These are phyloP conservation scores for Phortica magna DNA, from an alignment of 2,888 invertebrate species.

Conservation along the genomic window DNA sequence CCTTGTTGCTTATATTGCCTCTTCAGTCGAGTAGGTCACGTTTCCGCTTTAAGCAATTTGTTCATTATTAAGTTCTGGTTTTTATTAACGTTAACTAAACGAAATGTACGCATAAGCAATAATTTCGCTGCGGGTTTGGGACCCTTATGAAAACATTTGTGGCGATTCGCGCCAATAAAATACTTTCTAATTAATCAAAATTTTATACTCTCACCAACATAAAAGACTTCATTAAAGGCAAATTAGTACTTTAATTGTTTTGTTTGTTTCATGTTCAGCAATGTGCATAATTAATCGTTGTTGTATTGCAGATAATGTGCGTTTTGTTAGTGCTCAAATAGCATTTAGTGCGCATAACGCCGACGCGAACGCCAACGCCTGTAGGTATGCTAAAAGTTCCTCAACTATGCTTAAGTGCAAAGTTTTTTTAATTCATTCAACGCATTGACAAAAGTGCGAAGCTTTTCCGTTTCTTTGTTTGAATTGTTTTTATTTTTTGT, in stretches of 20 bases:
- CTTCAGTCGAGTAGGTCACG: slow-evolving; percentile 23
- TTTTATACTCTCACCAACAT: too few species aligned
- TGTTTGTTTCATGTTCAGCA: neutral
- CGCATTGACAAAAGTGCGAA: slow-evolving; percentile 23
- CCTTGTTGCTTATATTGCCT: neutral
- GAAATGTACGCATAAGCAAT: neutral
- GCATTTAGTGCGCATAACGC: neutral
- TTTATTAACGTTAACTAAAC: neutral
- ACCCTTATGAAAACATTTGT: too few species aligned
- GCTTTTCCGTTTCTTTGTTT: slow-evolving; percentile 45
- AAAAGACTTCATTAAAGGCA: neutral
- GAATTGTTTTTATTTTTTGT: neutral
- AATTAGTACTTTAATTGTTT: neutral
- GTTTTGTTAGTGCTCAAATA: neutral
- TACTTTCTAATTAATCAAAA: too few species aligned
- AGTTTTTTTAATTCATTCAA: neutral
- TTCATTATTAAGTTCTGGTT: slow-evolving; percentile 28
- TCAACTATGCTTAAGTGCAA: neutral
- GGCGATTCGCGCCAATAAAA: too few species aligned
- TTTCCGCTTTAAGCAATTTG: slow-evolving; percentile 28
- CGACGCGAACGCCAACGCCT: neutral
- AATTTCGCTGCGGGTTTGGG: too few species aligned
- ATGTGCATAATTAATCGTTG: too few species aligned
- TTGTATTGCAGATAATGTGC: too few species aligned
- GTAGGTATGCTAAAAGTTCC: neutral